These are phyloP conservation scores for Neostethus bicornis DNA, from an alignment of 2,797 vertebrate species.

Conservation along the genomic window DNA sequence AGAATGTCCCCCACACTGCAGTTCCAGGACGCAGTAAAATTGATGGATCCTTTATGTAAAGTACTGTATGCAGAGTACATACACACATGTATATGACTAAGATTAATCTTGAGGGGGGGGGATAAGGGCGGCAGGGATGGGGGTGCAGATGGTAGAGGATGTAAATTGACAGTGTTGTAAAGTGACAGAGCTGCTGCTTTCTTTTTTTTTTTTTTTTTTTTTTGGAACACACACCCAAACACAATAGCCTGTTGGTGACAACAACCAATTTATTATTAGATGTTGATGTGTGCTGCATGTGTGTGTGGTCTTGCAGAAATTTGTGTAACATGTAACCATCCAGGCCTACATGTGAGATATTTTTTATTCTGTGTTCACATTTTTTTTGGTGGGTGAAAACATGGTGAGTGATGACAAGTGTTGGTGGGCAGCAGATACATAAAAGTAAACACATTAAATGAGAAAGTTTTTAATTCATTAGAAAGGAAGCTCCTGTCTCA, in stretches of 20 bases:
- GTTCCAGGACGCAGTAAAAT: slow-evolving; percentile 70
- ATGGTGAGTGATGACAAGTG: slow-evolving; percentile 14
- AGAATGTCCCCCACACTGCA: slow-evolving; percentile 42
- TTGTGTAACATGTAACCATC: slow-evolving; percentile 6
- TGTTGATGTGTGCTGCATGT: slow-evolving; percentile 51
- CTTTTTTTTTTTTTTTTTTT: slow-evolving; percentile 30
- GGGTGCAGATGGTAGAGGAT: slow-evolving; percentile 55
- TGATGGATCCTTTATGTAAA: slow-evolving; percentile 82
- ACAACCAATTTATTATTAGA: slow-evolving; percentile 74
- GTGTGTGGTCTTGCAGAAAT: slow-evolving; percentile 27
- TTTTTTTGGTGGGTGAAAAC: slow-evolving; percentile 3
- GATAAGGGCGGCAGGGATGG: slow-evolving; percentile 43
- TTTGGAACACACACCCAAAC: slow-evolving; percentile 27
- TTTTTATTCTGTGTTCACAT: slow-evolving; percentile 27
- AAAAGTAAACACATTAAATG: slow-evolving; percentile 68
- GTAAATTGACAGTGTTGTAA: slow-evolving; percentile 78
- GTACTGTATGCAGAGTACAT: slow-evolving; percentile 78
- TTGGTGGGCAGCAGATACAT: slow-evolving; percentile 30
- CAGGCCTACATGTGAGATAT: not conserved
- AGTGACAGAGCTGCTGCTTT: slow-evolving; percentile 75
- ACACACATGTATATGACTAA: slow-evolving; percentile 77
- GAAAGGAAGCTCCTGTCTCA: slow-evolving; percentile 60
- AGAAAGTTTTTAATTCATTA: slow-evolving; percentile 82
- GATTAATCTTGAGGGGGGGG: slow-evolving; percentile 74
- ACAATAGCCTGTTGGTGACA: slow-evolving; percentile 60